Base-by-base conservation (phyloP, 2,797 vertebrate genomes). In the Myotis findleyi region DNA sequence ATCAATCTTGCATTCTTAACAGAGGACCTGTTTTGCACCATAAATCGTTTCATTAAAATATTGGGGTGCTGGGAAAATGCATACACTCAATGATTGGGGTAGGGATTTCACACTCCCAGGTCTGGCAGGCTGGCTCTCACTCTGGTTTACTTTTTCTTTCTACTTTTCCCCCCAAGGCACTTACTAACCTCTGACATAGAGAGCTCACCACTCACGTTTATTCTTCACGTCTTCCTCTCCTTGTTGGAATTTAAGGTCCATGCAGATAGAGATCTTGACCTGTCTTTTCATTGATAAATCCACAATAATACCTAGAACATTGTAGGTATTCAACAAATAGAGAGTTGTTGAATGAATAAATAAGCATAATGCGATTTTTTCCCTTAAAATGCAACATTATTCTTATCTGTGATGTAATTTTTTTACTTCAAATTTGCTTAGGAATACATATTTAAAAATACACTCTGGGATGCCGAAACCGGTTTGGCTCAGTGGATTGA, bases 11-110 rank as follows among this genome's bases (percentile, higher is more conserved):
- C 13, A 30, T 75, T 87, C 75, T 84, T 84, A 71, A 81, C 9
- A 36, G n/a, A 84, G 41, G 23, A 36, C 23, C 17, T 83, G 20
- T 77, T 93, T 86, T 91, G 59, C 7, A 18, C 30, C 72, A 71
- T 38, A 88, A 71, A 95, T 62, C 53, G 5, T 71, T 36, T 84
- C 49, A 71, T 44, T 94, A 84, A 84, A 92, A 71, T 79, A 49
- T 30, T 51, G 3, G 3, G 75, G 6, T 73, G 23, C 38, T 72
- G 27, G 53, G 49, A 57, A 73, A 79, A 72, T 36, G n/a, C 0
- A 44, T 80, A n/a, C 33, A 80, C n/a, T 55, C 33, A 9, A 55
- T 66, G 41, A 36, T 38, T 44, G 6, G 23, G 59, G 51, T 81
- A 17, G 83, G 6, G 36, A 41, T 38, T 62, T 90, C 51, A 75